Percentiles rank a stretch among this genome's conserved stretches.
phyloP scores from a whole-genome alignment of 2,888 invertebrate species.

The Serrognathus titanus region DNA sequence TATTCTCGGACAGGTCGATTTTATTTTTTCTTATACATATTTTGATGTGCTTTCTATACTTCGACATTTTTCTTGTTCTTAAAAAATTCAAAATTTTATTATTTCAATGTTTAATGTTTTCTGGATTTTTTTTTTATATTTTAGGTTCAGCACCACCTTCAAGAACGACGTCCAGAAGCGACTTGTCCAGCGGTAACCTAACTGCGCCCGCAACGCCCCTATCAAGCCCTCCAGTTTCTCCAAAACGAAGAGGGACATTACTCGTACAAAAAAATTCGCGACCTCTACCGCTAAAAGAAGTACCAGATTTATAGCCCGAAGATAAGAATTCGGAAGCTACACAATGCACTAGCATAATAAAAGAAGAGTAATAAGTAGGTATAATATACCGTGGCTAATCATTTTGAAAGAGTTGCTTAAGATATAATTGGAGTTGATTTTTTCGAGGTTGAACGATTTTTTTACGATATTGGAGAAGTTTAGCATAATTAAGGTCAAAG shows the following conservation, averaged over 20 bases:
- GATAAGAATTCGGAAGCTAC: background rate
- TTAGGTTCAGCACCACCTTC: slow-evolving; percentile 70
- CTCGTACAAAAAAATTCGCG: slow-evolving; percentile 24
- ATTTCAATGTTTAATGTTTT: no score
- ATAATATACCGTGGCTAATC: background rate
- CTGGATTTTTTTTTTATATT: slow-evolving; percentile 5
- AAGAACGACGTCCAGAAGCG: slow-evolving; percentile 68
- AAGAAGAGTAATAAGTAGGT: background rate
- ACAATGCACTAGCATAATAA: background rate
- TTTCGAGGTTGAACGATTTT: background rate
- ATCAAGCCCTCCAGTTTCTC: slow-evolving; percentile 72
- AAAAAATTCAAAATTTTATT: no score
- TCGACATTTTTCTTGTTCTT: no score
- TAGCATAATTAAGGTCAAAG: no score
- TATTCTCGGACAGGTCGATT: no score
- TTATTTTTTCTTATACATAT: no score
- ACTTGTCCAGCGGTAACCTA: slow-evolving; percentile 63
- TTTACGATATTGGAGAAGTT: no score
- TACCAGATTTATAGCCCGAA: slow-evolving; percentile 30
- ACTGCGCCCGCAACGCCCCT: slow-evolving; percentile 74
- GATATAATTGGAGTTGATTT: background rate
- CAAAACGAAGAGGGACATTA: slow-evolving; percentile 48
- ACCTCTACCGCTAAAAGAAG: slow-evolving; percentile 29
- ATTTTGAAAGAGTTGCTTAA: background rate
- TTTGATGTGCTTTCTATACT: no score